Conservation (phyloP, 1,140 invertebrate species). For the Drosophila orosa region DNA sequence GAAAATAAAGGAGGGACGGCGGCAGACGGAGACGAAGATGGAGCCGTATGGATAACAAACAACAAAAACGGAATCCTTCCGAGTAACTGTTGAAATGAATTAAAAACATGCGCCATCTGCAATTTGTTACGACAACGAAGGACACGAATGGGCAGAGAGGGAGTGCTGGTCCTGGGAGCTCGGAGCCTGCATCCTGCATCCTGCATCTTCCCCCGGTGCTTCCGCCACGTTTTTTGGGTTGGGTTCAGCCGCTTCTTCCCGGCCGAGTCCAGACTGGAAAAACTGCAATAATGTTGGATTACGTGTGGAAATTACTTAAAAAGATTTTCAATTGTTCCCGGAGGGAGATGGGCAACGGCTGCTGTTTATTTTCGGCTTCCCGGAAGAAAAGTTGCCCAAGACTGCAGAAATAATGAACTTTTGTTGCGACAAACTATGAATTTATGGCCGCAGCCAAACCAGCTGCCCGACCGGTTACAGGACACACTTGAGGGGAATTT, state of each 20-base stretch:
- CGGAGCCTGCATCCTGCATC: slow-evolving; percentile 38
- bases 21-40: slow-evolving; percentile 5
- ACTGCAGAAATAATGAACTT: slow-evolving; percentile 79
- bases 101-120: slow-evolving; percentile 80
- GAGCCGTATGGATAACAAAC: slow-evolving; percentile 42
- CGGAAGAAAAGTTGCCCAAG: slow-evolving; percentile 53
- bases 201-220: slow-evolving; percentile 8
- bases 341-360: slow-evolving; percentile 54
- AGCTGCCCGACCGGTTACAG: slow-evolving; percentile 32
- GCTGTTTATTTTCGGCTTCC: slow-evolving; percentile 74
- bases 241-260: slow-evolving; percentile 42
- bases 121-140: slow-evolving; percentile 69
- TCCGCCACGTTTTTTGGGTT: slow-evolving; percentile 51
- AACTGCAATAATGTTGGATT: slow-evolving; percentile 81
- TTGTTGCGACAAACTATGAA: slow-evolving; percentile 77
- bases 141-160: slow-evolving; percentile 14
- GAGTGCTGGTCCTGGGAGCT: slow-evolving; percentile 4
- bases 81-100: slow-evolving; percentile 72
- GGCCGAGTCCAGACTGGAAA: slow-evolving; percentile 47
- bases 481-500: slow-evolving; percentile 15
- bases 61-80: slow-evolving; percentile 40
- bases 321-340: slow-evolving; percentile 81
- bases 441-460: slow-evolving; percentile 63
- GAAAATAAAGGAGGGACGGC: slow-evolving; percentile 12
- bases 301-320: slow-evolving; percentile 83